Base-by-base conservation (phyloP, 1,140 invertebrate genomes). In the Hypsibius dujardini region DNA sequence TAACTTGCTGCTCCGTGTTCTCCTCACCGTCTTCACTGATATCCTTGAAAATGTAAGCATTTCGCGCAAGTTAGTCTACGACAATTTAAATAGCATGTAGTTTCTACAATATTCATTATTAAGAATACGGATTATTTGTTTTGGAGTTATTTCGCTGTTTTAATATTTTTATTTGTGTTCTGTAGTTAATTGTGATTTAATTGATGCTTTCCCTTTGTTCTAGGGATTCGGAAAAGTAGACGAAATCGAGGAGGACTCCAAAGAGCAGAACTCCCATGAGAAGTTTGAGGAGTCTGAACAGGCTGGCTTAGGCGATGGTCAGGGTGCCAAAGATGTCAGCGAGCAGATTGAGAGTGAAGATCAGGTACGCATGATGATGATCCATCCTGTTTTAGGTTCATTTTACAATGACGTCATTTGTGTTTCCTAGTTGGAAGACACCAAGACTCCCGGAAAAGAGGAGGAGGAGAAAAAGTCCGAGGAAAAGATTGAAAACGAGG, bases 281-380 rank as follows among this genome's bases (percentile, higher is more conserved):
- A 77, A 84, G 69, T 81, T 84, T 76, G 78, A 83, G 74, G 82
- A 83, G 70, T 85, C 84, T 72, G 84, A 86, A 74, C 84, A 82
- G 46, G 81, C 80, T 69, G 94, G 93, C 0, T 80, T 97, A 1
- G 91, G 90, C 1, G 92, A 96, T 74, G 93, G 93, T 0, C 88
- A 95, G 71, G 93, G 92, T 7, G 84, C 88, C 72, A 92, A 90
- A 76, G 94, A 98, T 82, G 90, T 97, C 2, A 96, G 92, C 1
- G 92, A 97, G 71, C 83, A 85, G 77, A 90, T 96, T 47, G 91
- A 96, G 79, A 88, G 83, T 70, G 88, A 96, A 82, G 95, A 97
- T 82, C 94, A 83, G 76, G 79, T 83, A 69, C 69, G 71, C 62
- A 28, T 28, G 28, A 28, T 28, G 28, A 28, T 28, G 28, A 28